These are phyloP conservation scores for Scophthalmus maximus DNA, from an alignment of 2,113 vertebrate species.

Conservation along the genomic window DNA sequence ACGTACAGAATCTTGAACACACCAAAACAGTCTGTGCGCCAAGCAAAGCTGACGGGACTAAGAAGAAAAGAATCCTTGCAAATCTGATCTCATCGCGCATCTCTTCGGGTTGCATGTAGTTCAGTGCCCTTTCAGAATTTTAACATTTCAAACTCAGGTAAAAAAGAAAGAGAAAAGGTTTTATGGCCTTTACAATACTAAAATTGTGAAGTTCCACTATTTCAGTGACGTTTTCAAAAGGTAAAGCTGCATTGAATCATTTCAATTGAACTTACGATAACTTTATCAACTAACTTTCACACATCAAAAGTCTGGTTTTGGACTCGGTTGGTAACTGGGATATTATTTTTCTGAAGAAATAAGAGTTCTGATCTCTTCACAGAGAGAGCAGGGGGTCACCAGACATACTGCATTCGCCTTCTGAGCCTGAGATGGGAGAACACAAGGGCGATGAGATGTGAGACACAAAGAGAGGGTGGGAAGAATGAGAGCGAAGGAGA, in stretches of 20 bases:
- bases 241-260: not conserved
- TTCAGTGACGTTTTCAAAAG: not conserved
- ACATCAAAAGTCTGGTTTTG: too few species aligned
- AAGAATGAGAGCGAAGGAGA: conserved; percentile 28
- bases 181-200: not conserved
- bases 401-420: not conserved
- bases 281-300: not conserved
- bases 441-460: conserved; percentile 3
- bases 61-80: not conserved
- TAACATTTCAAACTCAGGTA: not conserved
- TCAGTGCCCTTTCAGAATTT: too few species aligned
- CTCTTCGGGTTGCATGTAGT: not conserved
- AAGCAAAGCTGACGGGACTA: not conserved
- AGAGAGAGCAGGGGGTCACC: not conserved
- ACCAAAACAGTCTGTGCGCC: not conserved
- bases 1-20: not conserved
- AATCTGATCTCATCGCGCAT: not conserved
- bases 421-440: not conserved
- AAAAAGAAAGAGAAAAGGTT: not conserved
- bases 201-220: not conserved
- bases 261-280: not conserved
- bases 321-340: too few species aligned
- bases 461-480: conserved; percentile 29
- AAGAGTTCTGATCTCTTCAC: not conserved
- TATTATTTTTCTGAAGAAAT: not conserved